Conservation (phyloP, 2,797 vertebrate species). For the Bothrops alternatus region DNA sequence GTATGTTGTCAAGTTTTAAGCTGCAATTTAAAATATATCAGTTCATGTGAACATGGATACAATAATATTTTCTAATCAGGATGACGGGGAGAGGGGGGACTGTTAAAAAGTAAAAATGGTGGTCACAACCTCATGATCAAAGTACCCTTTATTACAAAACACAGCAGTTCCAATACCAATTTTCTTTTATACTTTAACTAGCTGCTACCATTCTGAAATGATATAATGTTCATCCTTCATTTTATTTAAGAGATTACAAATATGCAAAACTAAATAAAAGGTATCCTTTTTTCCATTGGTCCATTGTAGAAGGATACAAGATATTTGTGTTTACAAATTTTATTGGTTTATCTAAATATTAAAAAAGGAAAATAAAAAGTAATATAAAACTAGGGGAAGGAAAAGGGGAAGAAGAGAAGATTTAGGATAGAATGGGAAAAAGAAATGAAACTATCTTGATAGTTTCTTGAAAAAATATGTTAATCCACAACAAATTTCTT, state of each 20-base stretch:
- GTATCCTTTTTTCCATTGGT: background rate
- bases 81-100: background rate
- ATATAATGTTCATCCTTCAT: background rate
- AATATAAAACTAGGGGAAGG: background rate
- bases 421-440: background rate
- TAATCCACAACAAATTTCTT: background rate
- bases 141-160: background rate
- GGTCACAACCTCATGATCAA: background rate
- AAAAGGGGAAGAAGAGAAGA: background rate
- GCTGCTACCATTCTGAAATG: background rate
- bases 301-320: background rate
- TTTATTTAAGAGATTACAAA: slow-evolving; percentile 8
- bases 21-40: background rate
- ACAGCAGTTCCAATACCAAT: slow-evolving; percentile 13
- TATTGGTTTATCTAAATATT: background rate
- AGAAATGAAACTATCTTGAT: background rate
- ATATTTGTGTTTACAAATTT: background rate
- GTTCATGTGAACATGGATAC: background rate
- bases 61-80: background rate
- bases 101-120: background rate
- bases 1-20: background rate
- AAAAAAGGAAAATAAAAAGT: background rate
- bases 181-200: background rate
- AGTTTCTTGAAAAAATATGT: background rate
- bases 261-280: background rate